Base-by-base conservation (phyloP, 2,888 invertebrate genomes). In the Perizoma flavofasciatum region DNA sequence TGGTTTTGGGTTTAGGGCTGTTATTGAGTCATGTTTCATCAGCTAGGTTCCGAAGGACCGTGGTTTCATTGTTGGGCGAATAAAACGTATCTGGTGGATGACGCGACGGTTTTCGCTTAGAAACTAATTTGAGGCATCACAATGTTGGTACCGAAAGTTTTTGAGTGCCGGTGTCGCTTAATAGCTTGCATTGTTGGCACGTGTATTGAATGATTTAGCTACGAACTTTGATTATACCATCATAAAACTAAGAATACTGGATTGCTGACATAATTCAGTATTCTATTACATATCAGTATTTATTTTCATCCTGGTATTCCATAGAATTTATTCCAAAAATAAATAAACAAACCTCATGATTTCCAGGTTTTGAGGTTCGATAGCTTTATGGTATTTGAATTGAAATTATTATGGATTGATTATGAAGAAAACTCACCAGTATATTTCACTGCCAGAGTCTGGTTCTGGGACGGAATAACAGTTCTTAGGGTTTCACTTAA, bases 101-200 rank as follows among this genome's bases (percentile, higher is more conserved):
- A 91, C 92, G 79, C 73, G 87, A 81, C 84, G 79, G 78, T 89
- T 90, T 89, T 78, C 76, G 75, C 79, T 86, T 79, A 74, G 89
- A 92, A 92, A 92, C 92, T 92, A 92, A 92, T 92, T 92, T 92
- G 86, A 82, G 83, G 85, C 87, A 89, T 86, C 85, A 91, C 92
- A 85, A 88, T 88, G 88, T 68, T 63, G 68, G 81, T 83, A 82
- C 86, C 80, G 87, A 88, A 89, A 88, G 88, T 85, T 87, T 84
- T 88, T 85, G 82, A 88, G 82, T 81, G 81, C 73, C 80, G 83
- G 77, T 79, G 72, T 72, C 73, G 68, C 71, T 76, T 80, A 83
- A 83, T 84, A 79, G 79, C 75, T 75, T 73, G 74, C 76, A 77
- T 75, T 77, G 79, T 79, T 78, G 87, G 89, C 89, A 88, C 89